Conservation (phyloP, 2,797 vertebrate genomes). For the Coendou prehensilis region DNA sequence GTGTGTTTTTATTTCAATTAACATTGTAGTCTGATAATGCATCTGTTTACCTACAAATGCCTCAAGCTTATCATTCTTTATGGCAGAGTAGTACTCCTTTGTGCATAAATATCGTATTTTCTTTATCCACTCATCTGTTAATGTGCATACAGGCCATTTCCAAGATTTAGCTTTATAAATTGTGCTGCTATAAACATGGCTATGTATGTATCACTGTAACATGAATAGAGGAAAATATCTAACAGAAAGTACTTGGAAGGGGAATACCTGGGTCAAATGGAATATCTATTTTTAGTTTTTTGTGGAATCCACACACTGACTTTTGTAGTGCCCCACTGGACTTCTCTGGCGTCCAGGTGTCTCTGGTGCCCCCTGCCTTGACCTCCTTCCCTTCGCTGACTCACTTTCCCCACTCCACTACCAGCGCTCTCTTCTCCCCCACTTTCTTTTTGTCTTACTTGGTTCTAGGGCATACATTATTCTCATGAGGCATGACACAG, state of each 20-base stretch:
- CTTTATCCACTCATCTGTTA: not conserved
- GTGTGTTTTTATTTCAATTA: not conserved
- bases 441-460: not conserved
- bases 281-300: not conserved
- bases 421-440: not conserved
- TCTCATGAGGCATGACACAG: not conserved
- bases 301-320: not conserved
- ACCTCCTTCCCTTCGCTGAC: conserved; percentile 17
- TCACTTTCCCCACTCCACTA: not conserved
- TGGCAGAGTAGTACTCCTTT: not conserved
- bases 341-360: not conserved
- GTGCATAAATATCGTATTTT: not conserved
- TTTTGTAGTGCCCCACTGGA: not conserved
- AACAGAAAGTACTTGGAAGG: not conserved
- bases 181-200: not conserved
- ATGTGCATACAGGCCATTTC: not conserved
- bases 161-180: not conserved
- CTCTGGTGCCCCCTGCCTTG: not conserved
- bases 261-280: not conserved
- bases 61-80: not conserved
- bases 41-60: not conserved
- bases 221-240: not conserved
- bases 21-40: not conserved
- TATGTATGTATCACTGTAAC: not conserved
- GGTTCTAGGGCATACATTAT: not conserved